phyloP scores from a whole-genome alignment of 2,113 vertebrate species.

The Lutjanus erythropterus region DNA sequence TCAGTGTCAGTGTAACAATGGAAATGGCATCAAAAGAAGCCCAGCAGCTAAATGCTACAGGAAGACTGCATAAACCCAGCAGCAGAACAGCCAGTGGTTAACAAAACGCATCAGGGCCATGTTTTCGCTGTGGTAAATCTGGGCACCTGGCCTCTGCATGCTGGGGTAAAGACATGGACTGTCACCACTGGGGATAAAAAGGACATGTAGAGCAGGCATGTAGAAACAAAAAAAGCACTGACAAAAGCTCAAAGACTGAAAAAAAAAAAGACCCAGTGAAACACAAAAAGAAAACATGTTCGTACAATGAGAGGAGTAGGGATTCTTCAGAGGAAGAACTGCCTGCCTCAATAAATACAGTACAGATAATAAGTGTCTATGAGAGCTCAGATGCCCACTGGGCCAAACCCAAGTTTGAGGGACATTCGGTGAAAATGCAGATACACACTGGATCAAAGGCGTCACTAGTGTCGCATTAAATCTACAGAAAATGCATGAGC shows the following conservation, averaged over 20 bases:
- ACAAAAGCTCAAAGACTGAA: background rate
- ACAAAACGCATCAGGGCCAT: background rate
- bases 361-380: no score
- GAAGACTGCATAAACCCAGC: background rate
- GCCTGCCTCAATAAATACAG: no score
- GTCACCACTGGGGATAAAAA: conserved; percentile 3
- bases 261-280: background rate
- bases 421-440: no score
- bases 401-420: no score
- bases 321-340: background rate
- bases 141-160: background rate
- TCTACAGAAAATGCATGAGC: no score
- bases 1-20: conserved; percentile 16
- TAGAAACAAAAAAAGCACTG: background rate
- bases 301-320: background rate
- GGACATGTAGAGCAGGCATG: background rate
- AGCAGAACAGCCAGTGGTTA: background rate
- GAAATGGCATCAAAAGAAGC: conserved; percentile 33
- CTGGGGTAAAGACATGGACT: background rate
- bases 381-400: no score
- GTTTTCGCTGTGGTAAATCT: conserved; percentile 4
- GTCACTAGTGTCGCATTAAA: no score
- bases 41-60: background rate
- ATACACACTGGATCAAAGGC: no score
- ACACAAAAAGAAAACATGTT: conserved; percentile 4